A percentile compares a stretch with the other conserved stretches of the same genome.
phyloP scores from a whole-genome alignment of 37 sponge, comb jelly and placozoan genomes.

The Trichoplax adhaerens region DNA sequence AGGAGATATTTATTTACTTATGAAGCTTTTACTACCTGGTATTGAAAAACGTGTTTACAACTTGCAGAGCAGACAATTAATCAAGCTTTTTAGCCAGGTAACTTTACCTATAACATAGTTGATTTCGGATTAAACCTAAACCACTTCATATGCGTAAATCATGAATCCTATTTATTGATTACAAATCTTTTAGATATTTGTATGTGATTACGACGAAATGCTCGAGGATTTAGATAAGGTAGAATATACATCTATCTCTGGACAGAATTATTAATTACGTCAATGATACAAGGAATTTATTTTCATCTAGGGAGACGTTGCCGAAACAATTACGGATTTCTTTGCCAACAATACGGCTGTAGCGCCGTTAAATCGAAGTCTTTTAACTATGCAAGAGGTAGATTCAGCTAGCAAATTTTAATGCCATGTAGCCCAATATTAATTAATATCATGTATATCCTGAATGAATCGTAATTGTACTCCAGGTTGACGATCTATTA shows the following conservation, averaged over 20 bases:
- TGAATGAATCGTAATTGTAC: not conserved
- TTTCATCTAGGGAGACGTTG: slow-evolving; percentile 57
- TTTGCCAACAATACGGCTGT: slow-evolving; percentile 32
- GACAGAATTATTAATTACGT: not conserved
- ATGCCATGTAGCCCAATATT: too few species aligned
- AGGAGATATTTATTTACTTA: slow-evolving; percentile 53
- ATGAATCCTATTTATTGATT: not conserved
- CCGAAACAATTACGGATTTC: slow-evolving; percentile 64
- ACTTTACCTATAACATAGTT: not conserved
- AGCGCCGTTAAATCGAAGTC: slow-evolving; percentile 27
- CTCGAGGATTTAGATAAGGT: slow-evolving; percentile 72
- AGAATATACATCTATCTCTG: not conserved
- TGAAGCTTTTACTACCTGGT: slow-evolving; percentile 64
- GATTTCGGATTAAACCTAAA: not conserved
- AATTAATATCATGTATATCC: too few species aligned
- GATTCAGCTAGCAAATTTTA: not conserved
- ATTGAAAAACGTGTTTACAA: slow-evolving; percentile 86
- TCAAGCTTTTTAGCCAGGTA: slow-evolving; percentile 64
- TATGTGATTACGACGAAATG: slow-evolving; percentile 60
- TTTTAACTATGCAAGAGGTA: slow-evolving; percentile 54
- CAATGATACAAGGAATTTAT: slow-evolving; percentile 3
- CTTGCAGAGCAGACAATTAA: slow-evolving; percentile 78
- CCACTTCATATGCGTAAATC: too few species aligned
- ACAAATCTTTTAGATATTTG: slow-evolving; percentile 22
- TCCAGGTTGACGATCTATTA: slow-evolving; percentile 65